Conservation (phyloP, 2,113 vertebrate genomes). For the Nothocercus nigrocapillus region DNA sequence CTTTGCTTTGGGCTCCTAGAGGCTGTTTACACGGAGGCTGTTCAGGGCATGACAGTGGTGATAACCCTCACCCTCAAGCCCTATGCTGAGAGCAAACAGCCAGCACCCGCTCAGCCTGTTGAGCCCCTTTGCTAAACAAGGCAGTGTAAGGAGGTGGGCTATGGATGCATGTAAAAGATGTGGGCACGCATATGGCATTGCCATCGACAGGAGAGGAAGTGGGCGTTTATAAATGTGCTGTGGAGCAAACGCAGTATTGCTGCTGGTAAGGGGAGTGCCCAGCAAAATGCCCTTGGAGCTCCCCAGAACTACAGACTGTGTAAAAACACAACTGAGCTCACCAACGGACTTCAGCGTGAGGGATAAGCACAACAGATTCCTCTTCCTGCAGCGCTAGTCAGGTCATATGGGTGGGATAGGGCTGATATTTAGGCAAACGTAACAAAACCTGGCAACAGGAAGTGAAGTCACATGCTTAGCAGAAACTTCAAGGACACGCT, state of each 20-base stretch:
- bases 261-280: neutral
- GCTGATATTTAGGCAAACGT: neutral
- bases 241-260: neutral
- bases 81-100: conserved; percentile 35
- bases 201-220: conserved; percentile 30
- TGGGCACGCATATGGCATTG: conserved; percentile 1
- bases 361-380: neutral
- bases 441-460: conserved; percentile 57
- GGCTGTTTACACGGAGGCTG: neutral
- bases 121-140: conserved; percentile 40
- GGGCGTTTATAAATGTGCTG: conserved; percentile 35
- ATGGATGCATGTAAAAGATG: conserved; percentile 21
- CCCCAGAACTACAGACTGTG: neutral
- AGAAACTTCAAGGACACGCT: conserved; percentile 65
- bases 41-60: conserved; percentile 28
- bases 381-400: neutral
- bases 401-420: neutral
- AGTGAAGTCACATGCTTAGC: conserved; percentile 60
- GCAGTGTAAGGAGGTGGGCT: conserved; percentile 38
- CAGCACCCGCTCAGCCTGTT: conserved; percentile 23
- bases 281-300: conserved; percentile 28
- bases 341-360: neutral
- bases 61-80: conserved; percentile 26
- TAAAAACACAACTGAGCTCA: neutral
- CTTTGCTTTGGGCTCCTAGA: neutral